A percentile compares a stretch with the other conserved stretches of the same genome.
Conservation (phyloP, 2,113 vertebrate species). For the Sterrhoptilus dennistouni region DNA sequence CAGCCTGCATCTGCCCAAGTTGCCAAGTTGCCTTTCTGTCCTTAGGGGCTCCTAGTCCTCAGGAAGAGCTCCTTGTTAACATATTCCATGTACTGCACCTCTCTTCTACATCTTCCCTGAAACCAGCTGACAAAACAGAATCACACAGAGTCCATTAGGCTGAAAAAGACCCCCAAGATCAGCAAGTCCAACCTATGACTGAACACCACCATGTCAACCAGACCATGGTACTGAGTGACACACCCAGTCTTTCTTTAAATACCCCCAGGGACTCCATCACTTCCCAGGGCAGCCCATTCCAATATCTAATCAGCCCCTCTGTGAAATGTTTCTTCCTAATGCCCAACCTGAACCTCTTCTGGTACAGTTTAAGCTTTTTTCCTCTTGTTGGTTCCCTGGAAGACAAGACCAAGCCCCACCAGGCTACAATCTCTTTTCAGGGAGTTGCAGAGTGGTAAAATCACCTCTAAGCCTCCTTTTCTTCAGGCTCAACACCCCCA, state of each 20-base stretch:
- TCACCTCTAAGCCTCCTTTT: neutral
- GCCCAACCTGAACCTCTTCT: neutral
- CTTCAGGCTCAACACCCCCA: neutral
- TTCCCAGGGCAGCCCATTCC: neutral
- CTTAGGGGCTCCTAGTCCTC: neutral
- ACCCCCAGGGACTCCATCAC: neutral
- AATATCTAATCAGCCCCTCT: neutral
- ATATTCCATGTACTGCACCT: neutral
- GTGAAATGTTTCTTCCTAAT: neutral
- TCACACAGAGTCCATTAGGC: neutral
- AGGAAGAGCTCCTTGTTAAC: neutral
- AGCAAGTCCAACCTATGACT: neutral
- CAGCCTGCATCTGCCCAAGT: neutral
- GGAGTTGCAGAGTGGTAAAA: neutral
- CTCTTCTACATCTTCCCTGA: neutral
- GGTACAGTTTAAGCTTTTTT: neutral
- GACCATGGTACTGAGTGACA: neutral
- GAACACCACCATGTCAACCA: neutral
- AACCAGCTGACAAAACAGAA: neutral
- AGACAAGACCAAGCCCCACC: neutral
- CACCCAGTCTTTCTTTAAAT: fast-evolving
- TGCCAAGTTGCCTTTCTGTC: neutral
- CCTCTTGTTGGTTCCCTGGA: neutral
- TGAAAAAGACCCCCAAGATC: neutral
- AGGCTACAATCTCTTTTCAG: neutral